A percentile compares a stretch with the other conserved stretches of the same genome.
These are phyloP conservation scores for Seriola quinqueradiata DNA, from an alignment of 2,113 vertebrate genomes.

Conservation along the genomic window DNA sequence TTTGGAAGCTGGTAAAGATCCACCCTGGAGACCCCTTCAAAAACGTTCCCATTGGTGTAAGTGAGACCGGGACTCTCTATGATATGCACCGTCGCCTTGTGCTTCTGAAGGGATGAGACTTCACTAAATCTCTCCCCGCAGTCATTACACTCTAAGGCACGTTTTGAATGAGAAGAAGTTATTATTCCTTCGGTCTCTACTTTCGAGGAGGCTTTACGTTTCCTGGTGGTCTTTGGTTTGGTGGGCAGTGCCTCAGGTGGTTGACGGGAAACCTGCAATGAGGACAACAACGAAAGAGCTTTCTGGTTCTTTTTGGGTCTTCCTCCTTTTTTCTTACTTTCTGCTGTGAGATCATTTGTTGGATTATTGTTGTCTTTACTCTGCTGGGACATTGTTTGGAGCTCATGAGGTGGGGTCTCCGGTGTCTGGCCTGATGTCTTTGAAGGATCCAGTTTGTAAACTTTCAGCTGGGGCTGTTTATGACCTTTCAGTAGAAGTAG, in stretches of 20 bases:
- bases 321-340: slow-evolving; percentile 67
- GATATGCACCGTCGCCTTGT: slow-evolving; percentile 78
- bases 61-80: slow-evolving; percentile 73
- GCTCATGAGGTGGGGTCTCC: slow-evolving; percentile 48
- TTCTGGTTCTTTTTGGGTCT: slow-evolving; percentile 72
- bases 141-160: slow-evolving; percentile 81
- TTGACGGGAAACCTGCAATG: slow-evolving; percentile 44
- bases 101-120: slow-evolving; percentile 82
- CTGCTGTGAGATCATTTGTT: slow-evolving; percentile 25
- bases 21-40: slow-evolving; percentile 69
- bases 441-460: slow-evolving; percentile 83
- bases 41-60: slow-evolving; percentile 77
- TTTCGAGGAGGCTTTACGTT: slow-evolving; percentile 79
- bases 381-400: slow-evolving; percentile 34
- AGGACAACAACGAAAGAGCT: slow-evolving; percentile 63
- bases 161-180: slow-evolving; percentile 73
- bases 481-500: slow-evolving; percentile 86
- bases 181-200: slow-evolving; percentile 81
- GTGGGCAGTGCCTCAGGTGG: slow-evolving; percentile 34
- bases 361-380: slow-evolving; percentile 22
- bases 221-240: slow-evolving; percentile 79
- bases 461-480: slow-evolving; percentile 86
- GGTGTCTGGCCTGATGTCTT: slow-evolving; percentile 63
- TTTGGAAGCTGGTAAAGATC: slow-evolving; percentile 70
- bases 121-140: slow-evolving; percentile 82